Evolutionary conservation across 2,888 invertebrate genomes (phyloP), one percentile per base, ranked within the genome.

Genomic region (Dione juno): DNA sequence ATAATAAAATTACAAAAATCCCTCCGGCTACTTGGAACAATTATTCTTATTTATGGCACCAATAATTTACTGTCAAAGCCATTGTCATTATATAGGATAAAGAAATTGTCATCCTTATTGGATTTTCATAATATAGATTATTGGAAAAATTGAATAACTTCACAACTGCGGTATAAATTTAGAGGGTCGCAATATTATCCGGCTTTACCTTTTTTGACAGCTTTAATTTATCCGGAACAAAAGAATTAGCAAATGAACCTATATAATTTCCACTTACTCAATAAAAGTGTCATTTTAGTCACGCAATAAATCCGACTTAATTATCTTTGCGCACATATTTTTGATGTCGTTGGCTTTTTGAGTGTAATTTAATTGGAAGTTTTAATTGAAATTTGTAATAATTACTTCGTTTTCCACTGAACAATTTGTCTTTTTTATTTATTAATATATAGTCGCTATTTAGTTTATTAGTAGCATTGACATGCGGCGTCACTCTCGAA

Each of bases 1-100:
- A 81, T 89, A 88, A 90, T 89, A 89, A 89, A 90, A 89, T 88
- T 88, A 88, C 84, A 81, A 86, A 90, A 89, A 90, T 84, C 61
- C 85, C 86, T 85, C 83, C 77, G 81, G 82, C 84, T 86, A 84
- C 83, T 89, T 87, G 83, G 85, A 85, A 89, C 88, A 88, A 89
- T 90, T 88, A 85, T 84, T 85, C 85, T 88, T 89, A 90, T 91
- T 91, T 90, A 90, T 89, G 81, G 77, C 84, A 83, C 83, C 83
- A 86, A 89, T 90, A 91, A 89, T 88, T 90, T 88, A 87, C 84
- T 87, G 87, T 86, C 87, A 80, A 79, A 79, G 84, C 83, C 84
- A 83, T 82, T 84, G 85, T 82, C 83, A 79, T 83, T 83, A 83
- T 83, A 82, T 81, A 80, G 83, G 80, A 84, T 82, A 82, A 83